phyloP scores from a whole-genome alignment of 2,888 invertebrate genomes.

The Poecilus cupreus region DNA sequence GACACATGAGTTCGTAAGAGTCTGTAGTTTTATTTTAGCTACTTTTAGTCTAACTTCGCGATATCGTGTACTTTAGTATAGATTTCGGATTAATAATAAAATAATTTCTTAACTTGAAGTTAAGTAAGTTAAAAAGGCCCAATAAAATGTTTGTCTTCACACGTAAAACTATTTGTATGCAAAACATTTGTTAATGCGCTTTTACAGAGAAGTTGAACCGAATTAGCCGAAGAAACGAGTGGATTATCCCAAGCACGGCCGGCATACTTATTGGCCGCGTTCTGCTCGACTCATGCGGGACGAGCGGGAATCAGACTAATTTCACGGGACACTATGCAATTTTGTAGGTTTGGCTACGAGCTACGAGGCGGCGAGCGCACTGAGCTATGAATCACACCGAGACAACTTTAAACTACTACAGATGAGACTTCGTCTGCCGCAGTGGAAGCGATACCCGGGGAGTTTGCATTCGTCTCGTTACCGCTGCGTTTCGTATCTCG shows the following conservation, averaged over 20 bases:
- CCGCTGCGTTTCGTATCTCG: not conserved
- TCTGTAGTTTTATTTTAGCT: too few relatives aligned
- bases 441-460: not conserved
- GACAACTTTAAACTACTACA: conserved; percentile 22
- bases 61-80: too few relatives aligned
- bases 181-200: conserved; percentile 32
- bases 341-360: conserved; percentile 21
- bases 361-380: not conserved
- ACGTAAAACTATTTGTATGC: not conserved
- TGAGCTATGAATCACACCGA: conserved; percentile 11
- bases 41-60: too few relatives aligned
- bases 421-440: conserved; percentile 13
- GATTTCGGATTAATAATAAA: too few relatives aligned
- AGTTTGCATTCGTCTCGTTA: not conserved
- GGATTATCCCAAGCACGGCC: conserved; percentile 47
- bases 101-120: too few relatives aligned
- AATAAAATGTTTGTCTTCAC: too few relatives aligned
- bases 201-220: conserved; percentile 34
- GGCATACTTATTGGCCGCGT: conserved; percentile 43
- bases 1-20: too few relatives aligned
- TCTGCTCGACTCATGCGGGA: not conserved
- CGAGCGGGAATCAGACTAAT: conserved; percentile 45
- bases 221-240: conserved; percentile 50
- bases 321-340: conserved; percentile 56
- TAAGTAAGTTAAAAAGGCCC: too few relatives aligned